These are phyloP conservation scores for Furcifer pardalis DNA, from an alignment of 2,797 vertebrate genomes.

Conservation along the genomic window DNA sequence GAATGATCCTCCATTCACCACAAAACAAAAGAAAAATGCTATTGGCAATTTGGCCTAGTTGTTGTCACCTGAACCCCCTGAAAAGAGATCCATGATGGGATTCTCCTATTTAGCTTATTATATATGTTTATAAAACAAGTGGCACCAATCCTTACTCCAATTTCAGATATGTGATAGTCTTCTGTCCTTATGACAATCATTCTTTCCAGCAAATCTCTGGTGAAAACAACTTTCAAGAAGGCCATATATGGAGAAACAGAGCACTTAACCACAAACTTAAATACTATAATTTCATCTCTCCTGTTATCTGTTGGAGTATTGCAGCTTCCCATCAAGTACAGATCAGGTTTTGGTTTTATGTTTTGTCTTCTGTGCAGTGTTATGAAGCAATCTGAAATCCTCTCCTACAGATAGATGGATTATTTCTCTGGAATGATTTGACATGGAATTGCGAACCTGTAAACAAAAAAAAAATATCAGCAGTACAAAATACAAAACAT, in stretches of 20 bases:
- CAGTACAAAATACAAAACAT: neutral
- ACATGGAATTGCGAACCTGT: conserved; percentile 74
- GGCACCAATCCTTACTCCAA: neutral
- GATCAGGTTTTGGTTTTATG: neutral
- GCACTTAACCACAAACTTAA: conserved; percentile 21
- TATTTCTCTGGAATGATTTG: conserved; percentile 73
- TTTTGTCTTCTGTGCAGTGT: conserved; percentile 12
- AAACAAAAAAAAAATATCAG: conserved; percentile 51
- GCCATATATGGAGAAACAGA: conserved; percentile 2
- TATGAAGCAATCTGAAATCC: conserved; percentile 77
- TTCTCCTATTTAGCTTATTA: neutral
- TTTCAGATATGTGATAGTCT: conserved; percentile 28
- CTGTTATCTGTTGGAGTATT: neutral
- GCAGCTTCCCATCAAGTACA: neutral
- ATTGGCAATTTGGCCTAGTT: neutral
- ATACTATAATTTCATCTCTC: conserved; percentile 38
- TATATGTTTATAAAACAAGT: conserved; percentile 16
- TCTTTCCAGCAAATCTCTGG: conserved; percentile 6
- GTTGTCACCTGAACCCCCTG: neutral
- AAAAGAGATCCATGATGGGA: neutral
- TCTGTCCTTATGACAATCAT: conserved; percentile 8
- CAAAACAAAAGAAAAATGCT: neutral
- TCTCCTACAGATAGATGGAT: conserved; percentile 63
- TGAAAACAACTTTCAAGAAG: conserved; percentile 35
- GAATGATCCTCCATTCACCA: neutral